Base-by-base conservation (phyloP, 2,113 vertebrate genomes). In the Datnioides undecimradiatus region DNA sequence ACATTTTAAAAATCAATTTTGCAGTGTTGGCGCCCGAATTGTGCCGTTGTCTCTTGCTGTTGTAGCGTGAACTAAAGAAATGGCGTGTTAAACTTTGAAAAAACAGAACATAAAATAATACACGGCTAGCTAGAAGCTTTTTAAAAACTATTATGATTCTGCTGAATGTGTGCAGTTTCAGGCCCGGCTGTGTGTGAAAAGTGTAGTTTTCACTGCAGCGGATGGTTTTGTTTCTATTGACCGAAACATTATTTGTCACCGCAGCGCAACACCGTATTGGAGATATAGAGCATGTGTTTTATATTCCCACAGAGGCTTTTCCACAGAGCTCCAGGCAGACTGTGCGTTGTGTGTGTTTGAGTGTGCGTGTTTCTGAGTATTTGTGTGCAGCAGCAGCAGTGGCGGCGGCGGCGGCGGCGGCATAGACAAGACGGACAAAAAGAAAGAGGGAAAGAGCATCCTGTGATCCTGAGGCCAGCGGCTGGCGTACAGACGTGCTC, bases 391-490 rank as follows among this genome's bases (percentile, higher is more conserved):
- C 46, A 67, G 23, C 45, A 49, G 73, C 58, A 60, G n/a, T n/a
- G n/a, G n/a, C n/a, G n/a, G n/a, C n/a, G n/a, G 41, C 33, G 51
- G 38, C 46, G 63, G 23, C 45, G 43, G 73, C 58, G 55, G 41
- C 57, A 60, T 72, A 72, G 65, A 27, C 45, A 43, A 66, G 29
- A 48, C 33, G 48, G 34, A 84, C 55, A 65, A 23, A 49, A 72
- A 75, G 31, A 49, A 54, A 52, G 58, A 46, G 45, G 66, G 66
- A 78, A 86, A 64, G 84, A 79, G 73, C 76, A 88, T 88, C 72
- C 45, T 74, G 52, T 77, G 74, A 83, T 78, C 79, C 85, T 40
- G 0, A 69, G 73, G 82, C 83, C 83, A 83, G 79, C n/a, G 59
- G 68, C 80, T 82, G 86, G 80, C 64, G 25, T 11, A 49, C 70